Percentiles rank a stretch among this genome's conserved stretches.
phyloP scores from a whole-genome alignment of 2,797 vertebrate species.

The Cyclopterus lumpus region DNA sequence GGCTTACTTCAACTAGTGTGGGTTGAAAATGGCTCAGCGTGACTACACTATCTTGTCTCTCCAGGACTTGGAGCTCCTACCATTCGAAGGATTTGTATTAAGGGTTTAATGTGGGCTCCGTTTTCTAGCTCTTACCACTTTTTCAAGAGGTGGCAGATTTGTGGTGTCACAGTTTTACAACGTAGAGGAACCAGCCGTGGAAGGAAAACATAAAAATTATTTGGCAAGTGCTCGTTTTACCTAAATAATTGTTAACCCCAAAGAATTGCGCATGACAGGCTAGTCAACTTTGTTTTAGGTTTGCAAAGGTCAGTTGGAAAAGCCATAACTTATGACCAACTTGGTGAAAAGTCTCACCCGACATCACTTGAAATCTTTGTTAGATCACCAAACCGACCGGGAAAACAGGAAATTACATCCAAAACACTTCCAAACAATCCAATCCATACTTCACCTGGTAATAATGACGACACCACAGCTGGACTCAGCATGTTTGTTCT shows the following conservation, averaged over 20 bases:
- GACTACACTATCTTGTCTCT: slow-evolving; percentile 18
- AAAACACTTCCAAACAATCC: slow-evolving; percentile 24
- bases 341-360: neutral
- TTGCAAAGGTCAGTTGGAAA: slow-evolving; percentile 9
- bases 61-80: slow-evolving; percentile 38
- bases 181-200: slow-evolving; percentile 18
- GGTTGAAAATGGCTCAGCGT: slow-evolving; percentile 15
- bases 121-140: slow-evolving; percentile 29
- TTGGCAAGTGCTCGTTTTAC: neutral
- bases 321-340: neutral
- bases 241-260: slow-evolving; percentile 3
- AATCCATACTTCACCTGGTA: slow-evolving; percentile 50
- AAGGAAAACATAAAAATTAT: slow-evolving; percentile 4
- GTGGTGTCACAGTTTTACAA: slow-evolving; percentile 18
- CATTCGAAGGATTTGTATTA: slow-evolving; percentile 43
- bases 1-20: slow-evolving; percentile 1
- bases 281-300: slow-evolving; percentile 15
- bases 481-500: slow-evolving; percentile 51
- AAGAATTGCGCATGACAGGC: slow-evolving; percentile 6
- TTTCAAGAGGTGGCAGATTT: slow-evolving; percentile 43
- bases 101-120: slow-evolving; percentile 36
- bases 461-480: slow-evolving; percentile 54
- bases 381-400: slow-evolving; percentile 26
- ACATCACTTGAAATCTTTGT: slow-evolving; percentile 52
- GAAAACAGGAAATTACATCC: slow-evolving; percentile 60